Evolutionary conservation across 2,888 invertebrate species (phyloP).

Genomic region (Dynastes maya): DNA sequence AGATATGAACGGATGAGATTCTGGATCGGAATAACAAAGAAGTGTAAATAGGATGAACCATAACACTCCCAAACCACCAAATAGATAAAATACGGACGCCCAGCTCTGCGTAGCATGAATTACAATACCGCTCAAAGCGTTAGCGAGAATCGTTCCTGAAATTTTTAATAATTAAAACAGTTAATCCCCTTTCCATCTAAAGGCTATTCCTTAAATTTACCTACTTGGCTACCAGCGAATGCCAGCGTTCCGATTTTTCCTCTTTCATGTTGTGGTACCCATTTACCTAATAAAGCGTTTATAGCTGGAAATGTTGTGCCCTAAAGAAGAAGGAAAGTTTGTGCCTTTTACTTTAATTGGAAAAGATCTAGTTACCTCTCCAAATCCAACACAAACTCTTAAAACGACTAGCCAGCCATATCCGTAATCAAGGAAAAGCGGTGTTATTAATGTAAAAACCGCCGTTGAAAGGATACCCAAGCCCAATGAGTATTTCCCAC

Average conservation of each 20-base stretch:
- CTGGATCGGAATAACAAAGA: constrained; percentile 74
- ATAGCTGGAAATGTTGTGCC: constrained; percentile 90
- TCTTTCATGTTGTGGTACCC: constrained; percentile 86
- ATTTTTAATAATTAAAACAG: background rate
- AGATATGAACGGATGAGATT: constrained; percentile 82
- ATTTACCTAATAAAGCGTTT: constrained; percentile 84
- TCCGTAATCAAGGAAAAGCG: constrained; percentile 79
- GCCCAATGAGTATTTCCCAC: constrained; percentile 89
- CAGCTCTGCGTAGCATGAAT: constrained; percentile 79
- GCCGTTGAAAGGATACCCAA: constrained; percentile 88
- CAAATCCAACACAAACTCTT: constrained; percentile 78
- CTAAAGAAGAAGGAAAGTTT: constrained; percentile 64
- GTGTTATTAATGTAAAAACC: constrained; percentile 86
- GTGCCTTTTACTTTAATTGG: background rate
- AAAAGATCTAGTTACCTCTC: constrained; percentile 71
- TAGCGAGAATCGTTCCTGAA: constrained; percentile 75
- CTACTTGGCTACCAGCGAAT: constrained; percentile 84
- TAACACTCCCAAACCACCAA: constrained; percentile 80
- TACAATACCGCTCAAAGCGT: constrained; percentile 79
- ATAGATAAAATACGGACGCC: constrained; percentile 86
- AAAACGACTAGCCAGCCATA: constrained; percentile 79
- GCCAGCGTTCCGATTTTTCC: constrained; percentile 85
- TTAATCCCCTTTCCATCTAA: background rate
- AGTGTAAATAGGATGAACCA: constrained; percentile 76
- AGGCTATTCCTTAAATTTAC: constrained; percentile 60